Evolutionary conservation across 37 sponge, comb jelly and placozoan species (phyloP), one percentile per base, ranked within the genome.

Genomic region (Chondrosia reniformis): DNA sequence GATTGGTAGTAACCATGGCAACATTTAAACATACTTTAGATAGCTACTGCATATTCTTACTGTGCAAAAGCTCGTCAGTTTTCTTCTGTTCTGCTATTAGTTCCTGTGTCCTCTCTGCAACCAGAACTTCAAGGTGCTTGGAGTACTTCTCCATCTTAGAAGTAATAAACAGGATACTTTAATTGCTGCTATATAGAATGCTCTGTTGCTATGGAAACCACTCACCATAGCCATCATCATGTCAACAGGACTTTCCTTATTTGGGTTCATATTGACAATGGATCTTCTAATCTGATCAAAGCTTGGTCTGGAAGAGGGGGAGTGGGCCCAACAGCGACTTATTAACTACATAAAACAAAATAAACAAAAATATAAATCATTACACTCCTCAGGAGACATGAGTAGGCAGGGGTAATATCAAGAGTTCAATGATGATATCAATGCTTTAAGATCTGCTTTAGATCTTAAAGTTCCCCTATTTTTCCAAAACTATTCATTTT

Each of bases 131-230:
- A 61, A 94, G 62, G 46, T 94, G 86, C 52, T 94, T 94, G 0
- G 92, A 91, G 56, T 94, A 94, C 44, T 88, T 94, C 79, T 94
- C 95, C 95, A 94, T 94, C 93, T 92, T 41, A 0, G 22, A n/a
- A 55, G 32, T 34, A 19, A 55, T 31, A 30, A 19, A 32, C 37
- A 38, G 12, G 37, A 49, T 3, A 58, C 10, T 56, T 25, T 36
- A 28, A 45, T 73, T n/a, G 37, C 9, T 67, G 13, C 15, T 66
- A 66, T 32, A 24, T 76, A 22, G 17, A 12, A 67, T n/a, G n/a
- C n/a, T n/a, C n/a, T n/a, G 21, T 13, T 25, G 78, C 37, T 22
- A 12, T 77, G 17, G 32, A 24, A n/a, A 81, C 33, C 6, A 63
- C 74, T 38, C 40, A 92, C 93, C 92, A 94, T 82, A 13, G 67